Base-by-base conservation (phyloP, 2,797 vertebrate species). In the Acanthornis magna region DNA sequence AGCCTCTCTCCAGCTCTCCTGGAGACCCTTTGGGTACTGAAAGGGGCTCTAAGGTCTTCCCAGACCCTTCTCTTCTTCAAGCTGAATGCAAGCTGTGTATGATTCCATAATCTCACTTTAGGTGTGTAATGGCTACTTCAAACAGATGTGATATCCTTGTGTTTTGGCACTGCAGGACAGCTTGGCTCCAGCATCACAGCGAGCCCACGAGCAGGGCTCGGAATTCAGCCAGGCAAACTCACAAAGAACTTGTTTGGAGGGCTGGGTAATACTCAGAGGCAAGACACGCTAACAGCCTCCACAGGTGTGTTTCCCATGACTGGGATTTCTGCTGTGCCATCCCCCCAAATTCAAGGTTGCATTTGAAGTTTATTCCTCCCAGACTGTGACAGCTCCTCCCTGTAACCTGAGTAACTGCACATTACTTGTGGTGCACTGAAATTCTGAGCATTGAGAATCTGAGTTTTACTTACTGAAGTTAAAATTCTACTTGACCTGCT, bases 261-360 rank as follows among this genome's bases (percentile, higher is more conserved):
- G 26, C 17, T 72, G 40, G 22, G 25, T 51, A 21, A 62, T 40
- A 14, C 38, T 51, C 43, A 20, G 27, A 14, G 16, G 53, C 26
- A 45, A 55, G 57, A 10, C 4, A 13, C 4, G 8, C 47, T 62
- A 25, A 12, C 7, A 77, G 42, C 30, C 17, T 53, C 38, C 51
- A 18, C 57, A 32, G n/a, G 21, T 0, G 0, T 36, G 18, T 63
- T 72, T 81, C 21, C 34, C 9, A 2, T 5, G 8, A n/a, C 0
- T 27, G 36, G 17, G 16, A 60, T 78, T 81, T 74, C 16, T 16
- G n/a, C 7, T 66, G 42, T 36, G 57, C 43, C 55, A 57, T 19
- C 1, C 4, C 12, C 38, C 8, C 5, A 19, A 32, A 3, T 42
- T 88, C 40, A n/a, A 60, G 17, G 38, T 14, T n/a, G 23, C 18